Evolutionary conservation across 2,888 invertebrate genomes (phyloP).

Genomic region (Plebejus melissa): DNA sequence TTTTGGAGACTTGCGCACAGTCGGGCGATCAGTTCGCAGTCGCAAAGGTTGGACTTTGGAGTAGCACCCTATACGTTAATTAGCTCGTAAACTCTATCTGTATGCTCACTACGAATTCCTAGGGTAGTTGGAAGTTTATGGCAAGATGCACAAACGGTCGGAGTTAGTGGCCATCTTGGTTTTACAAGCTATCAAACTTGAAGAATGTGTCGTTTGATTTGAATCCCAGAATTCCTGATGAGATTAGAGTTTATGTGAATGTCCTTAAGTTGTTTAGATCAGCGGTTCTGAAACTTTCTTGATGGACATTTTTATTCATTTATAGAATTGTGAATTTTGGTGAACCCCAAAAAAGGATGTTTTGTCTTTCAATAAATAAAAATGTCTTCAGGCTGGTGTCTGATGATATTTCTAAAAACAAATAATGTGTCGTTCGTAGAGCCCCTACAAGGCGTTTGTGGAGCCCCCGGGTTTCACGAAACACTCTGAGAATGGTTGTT

Average conservation of each 20-base stretch:
- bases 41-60: neutral
- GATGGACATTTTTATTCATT: no score
- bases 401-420: no score
- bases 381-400: no score
- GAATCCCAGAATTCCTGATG: neutral
- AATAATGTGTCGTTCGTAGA: no score
- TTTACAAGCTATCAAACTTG: conserved; percentile 12
- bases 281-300: no score
- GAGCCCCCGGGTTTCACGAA: no score
- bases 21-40: neutral
- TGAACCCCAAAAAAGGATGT: no score
- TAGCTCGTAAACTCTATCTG: conserved; percentile 64
- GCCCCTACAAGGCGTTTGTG: no score
- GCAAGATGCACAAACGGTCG: neutral
- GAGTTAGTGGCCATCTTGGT: conserved; percentile 7
- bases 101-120: conserved; percentile 45
- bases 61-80: conserved; percentile 47
- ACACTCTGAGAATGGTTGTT: no score
- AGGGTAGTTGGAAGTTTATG: conserved; percentile 29
- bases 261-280: neutral
- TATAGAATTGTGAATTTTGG: no score
- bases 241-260: neutral
- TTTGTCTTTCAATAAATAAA: no score
- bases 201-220: conserved; percentile 1
- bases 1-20: neutral